Percentiles rank a stretch among this genome's conserved stretches.
These are phyloP conservation scores for Argentina silus DNA, from an alignment of 2,797 vertebrate species.

Conservation along the genomic window DNA sequence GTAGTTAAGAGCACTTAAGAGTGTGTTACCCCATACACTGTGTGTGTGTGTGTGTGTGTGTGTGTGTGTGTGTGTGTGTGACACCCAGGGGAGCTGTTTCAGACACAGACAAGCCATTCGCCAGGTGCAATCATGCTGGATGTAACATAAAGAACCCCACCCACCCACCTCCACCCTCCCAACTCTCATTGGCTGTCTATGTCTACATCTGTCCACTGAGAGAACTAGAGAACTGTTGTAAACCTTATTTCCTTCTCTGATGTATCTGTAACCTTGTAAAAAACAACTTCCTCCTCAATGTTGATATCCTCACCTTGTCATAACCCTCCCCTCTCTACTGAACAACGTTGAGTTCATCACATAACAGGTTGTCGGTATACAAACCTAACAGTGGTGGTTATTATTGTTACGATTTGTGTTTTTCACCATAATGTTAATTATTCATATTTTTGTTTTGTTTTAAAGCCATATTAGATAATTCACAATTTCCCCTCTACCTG, in stretches of 20 bases:
- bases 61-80: background rate
- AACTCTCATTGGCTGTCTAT: constrained; percentile 8
- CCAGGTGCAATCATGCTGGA: background rate
- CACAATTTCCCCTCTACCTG: background rate
- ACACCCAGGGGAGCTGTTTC: constrained; percentile 54
- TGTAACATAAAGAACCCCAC: background rate
- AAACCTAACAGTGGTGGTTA: background rate
- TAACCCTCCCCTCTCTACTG: background rate
- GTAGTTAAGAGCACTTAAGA: background rate
- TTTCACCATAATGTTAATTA: background rate
- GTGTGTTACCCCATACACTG: background rate
- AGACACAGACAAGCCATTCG: constrained; percentile 35
- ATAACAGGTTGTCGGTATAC: too few species aligned
- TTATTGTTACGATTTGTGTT: background rate
- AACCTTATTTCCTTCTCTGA: background rate
- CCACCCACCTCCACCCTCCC: constrained; percentile 1
- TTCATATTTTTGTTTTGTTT: background rate
- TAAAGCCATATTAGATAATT: background rate
- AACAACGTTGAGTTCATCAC: too few species aligned
- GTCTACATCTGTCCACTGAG: constrained; percentile 32
- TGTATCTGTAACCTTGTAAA: background rate
- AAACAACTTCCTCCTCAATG: background rate
- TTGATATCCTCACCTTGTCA: background rate
- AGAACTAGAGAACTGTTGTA: constrained; percentile 33
- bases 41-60: constrained; percentile 11